phyloP scores from a whole-genome alignment of 2,797 vertebrate genomes.

The Geotrypetes seraphini region DNA sequence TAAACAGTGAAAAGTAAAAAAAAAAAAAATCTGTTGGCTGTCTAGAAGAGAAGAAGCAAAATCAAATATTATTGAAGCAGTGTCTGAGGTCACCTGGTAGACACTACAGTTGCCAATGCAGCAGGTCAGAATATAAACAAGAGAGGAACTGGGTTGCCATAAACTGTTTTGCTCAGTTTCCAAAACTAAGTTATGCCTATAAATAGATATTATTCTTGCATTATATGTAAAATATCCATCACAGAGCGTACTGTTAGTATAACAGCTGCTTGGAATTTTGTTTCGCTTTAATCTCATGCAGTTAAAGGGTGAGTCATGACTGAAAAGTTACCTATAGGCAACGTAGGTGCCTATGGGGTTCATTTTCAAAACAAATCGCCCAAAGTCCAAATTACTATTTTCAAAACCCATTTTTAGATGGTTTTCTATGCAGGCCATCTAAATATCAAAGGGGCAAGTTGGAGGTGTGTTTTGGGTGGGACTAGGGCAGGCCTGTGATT shows the following conservation, averaged over 20 bases:
- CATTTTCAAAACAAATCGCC: no score
- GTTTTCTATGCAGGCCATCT: no score
- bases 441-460: no score
- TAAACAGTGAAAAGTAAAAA: not conserved
- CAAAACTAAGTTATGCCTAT: constrained; percentile 7
- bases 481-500: no score
- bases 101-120: constrained; percentile 3
- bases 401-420: no score
- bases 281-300: no score
- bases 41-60: no score
- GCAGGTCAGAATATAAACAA: constrained; percentile 1
- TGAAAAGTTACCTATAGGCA: no score
- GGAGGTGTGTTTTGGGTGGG: no score
- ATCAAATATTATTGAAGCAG: constrained; percentile 5
- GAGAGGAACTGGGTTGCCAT: not conserved
- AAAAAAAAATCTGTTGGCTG: not conserved
- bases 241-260: not conserved
- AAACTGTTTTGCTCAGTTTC: not conserved
- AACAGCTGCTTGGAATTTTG: constrained; percentile 2
- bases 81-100: constrained; percentile 2
- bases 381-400: no score
- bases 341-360: no score
- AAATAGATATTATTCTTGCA: constrained; percentile 21
- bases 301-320: constrained; percentile 21
- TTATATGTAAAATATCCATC: constrained; percentile 3